phyloP scores from a whole-genome alignment of 2,797 vertebrate genomes.

The Leptoclinus maculatus region DNA sequence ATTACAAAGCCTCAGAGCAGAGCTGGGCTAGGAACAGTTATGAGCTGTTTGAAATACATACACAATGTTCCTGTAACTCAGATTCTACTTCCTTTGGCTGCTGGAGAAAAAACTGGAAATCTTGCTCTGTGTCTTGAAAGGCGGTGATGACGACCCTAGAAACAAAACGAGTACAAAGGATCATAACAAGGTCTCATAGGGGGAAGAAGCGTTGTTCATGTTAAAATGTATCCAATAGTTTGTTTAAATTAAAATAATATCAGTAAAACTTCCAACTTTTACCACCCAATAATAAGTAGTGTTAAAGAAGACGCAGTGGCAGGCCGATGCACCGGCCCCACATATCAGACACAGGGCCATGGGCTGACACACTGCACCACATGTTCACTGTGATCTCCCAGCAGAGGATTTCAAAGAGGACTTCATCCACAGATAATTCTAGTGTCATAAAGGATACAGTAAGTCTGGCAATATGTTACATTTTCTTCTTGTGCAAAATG shows the following conservation, averaged over 20 bases:
- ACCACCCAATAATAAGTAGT: too few relatives aligned
- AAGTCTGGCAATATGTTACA: too few relatives aligned
- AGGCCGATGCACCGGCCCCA: too few relatives aligned
- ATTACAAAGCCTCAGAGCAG: not conserved
- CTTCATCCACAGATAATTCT: too few relatives aligned
- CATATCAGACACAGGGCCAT: too few relatives aligned
- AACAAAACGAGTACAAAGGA: slow-evolving; percentile 6
- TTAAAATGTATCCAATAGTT: not conserved
- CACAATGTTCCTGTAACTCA: not conserved
- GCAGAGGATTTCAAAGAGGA: too few relatives aligned
- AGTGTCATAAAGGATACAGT: too few relatives aligned
- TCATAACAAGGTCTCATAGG: not conserved
- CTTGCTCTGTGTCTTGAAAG: slow-evolving; percentile 60
- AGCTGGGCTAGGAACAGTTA: not conserved
- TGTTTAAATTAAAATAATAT: not conserved
- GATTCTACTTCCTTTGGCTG: slow-evolving; percentile 35
- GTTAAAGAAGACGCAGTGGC: not conserved
- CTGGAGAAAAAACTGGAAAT: slow-evolving; percentile 60
- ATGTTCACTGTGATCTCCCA: too few relatives aligned
- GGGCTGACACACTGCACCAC: too few relatives aligned
- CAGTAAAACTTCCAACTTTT: too few relatives aligned
- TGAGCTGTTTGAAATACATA: not conserved
- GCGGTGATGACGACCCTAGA: slow-evolving; percentile 12
- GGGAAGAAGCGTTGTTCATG: not conserved
- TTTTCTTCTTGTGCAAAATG: too few relatives aligned